Conservation (phyloP, 2,113 vertebrate genomes). For the Indicator indicator region DNA sequence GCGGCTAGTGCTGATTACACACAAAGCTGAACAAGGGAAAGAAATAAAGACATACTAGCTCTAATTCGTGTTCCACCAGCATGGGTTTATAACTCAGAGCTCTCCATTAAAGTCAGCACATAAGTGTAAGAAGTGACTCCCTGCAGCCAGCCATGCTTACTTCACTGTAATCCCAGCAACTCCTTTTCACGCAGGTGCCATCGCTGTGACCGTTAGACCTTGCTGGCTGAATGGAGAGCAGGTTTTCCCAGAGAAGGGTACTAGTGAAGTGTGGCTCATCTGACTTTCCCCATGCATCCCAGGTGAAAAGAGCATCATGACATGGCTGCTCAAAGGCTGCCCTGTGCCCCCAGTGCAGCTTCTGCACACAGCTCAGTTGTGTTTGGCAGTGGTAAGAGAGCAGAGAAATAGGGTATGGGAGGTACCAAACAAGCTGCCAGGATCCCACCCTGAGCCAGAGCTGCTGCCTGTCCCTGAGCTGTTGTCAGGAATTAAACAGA, state of each 20-base stretch:
- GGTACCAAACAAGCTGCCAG: neutral
- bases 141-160: neutral
- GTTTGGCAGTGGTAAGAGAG: neutral
- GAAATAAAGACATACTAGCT: neutral
- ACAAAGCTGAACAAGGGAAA: neutral
- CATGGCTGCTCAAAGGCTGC: neutral
- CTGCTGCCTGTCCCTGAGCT: neutral
- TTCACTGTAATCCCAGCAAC: fast-evolving
- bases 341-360: fast-evolving
- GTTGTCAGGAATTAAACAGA: neutral
- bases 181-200: fast-evolving
- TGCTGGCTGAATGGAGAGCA: neutral
- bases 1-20: fast-evolving
- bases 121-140: neutral
- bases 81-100: neutral
- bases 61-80: neutral
- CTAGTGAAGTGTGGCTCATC: neutral
- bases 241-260: neutral
- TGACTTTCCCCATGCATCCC: fast-evolving
- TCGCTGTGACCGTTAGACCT: neutral
- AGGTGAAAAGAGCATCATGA: fast-evolving
- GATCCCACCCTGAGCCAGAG: neutral
- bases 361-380: neutral
- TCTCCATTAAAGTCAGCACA: neutral
- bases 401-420: neutral